Evolutionary conservation across 1,140 invertebrate species (phyloP).

Genomic region (Trichoplusia ni): DNA sequence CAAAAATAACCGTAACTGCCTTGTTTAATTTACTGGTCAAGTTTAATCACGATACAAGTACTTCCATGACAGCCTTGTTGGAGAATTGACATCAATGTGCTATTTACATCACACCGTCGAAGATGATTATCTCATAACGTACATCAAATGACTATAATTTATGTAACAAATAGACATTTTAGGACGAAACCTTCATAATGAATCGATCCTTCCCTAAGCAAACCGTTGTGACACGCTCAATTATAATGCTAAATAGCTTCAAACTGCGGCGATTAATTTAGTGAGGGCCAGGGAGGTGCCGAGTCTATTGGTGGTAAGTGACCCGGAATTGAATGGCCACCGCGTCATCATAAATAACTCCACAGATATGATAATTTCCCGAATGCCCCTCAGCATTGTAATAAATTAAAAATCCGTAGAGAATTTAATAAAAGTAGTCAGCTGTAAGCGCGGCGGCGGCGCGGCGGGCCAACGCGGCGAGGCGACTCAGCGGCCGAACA

Average conservation of each 20-base stretch:
- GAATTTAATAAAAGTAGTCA: constrained; percentile 23
- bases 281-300: not conserved
- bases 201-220: constrained; percentile 13
- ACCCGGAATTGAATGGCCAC: constrained; percentile 31
- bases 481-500: not conserved
- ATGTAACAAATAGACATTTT: constrained; percentile 3
- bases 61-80: too few species aligned
- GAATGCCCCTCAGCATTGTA: constrained; percentile 16
- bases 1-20: too few species aligned
- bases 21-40: too few species aligned
- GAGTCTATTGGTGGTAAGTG: constrained; percentile 16
- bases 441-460: not conserved
- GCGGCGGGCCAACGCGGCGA: not conserved
- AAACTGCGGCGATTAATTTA: constrained; percentile 26
- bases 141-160: not conserved
- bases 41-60: too few species aligned
- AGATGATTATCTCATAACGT: not conserved
- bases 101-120: not conserved
- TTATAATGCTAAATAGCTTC: constrained; percentile 30
- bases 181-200: not conserved
- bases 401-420: constrained; percentile 29
- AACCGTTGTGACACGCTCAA: constrained; percentile 22
- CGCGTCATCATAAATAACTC: constrained; percentile 12
- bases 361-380: constrained; percentile 34
- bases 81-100: too few species aligned